Conservation (phyloP, 1,140 invertebrate species). For the Drosophila navojoa region DNA sequence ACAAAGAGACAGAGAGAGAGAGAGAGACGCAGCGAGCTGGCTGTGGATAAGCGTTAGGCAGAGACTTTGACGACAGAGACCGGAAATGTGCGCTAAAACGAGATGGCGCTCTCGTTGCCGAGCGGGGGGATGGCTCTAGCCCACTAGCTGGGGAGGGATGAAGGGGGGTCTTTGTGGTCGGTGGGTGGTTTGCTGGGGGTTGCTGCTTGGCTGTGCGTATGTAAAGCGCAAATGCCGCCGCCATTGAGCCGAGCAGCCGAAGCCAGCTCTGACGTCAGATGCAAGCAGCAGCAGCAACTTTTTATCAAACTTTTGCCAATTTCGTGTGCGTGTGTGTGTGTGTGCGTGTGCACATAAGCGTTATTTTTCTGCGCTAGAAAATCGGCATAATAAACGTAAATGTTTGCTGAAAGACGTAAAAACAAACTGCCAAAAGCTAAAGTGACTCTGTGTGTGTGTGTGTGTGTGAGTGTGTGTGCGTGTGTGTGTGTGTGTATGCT, state of each 20-base stretch:
- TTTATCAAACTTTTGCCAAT: constrained; percentile 36
- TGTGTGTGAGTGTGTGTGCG: constrained; percentile 12
- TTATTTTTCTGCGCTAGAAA: constrained; percentile 83
- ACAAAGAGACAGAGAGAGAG: constrained; percentile 15
- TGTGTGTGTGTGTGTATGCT: constrained; percentile 9
- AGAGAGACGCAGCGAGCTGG: not conserved
- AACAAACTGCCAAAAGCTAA: constrained; percentile 63
- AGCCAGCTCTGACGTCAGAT: constrained; percentile 47
- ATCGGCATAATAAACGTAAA: constrained; percentile 80
- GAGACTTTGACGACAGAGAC: constrained; percentile 36
- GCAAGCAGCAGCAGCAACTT: constrained; percentile 32
- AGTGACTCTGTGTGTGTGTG: not conserved
- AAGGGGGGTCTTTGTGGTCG: not conserved
- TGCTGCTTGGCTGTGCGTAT: constrained; percentile 29
- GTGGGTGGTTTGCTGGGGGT: constrained; percentile 6
- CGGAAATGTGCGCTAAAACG: constrained; percentile 78
- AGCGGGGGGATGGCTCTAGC: too few relatives aligned
- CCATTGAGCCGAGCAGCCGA: constrained; percentile 17
- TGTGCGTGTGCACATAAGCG: constrained; percentile 63
- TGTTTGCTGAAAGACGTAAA: constrained; percentile 70
- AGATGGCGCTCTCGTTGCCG: constrained; percentile 71
- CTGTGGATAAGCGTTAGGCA: constrained; percentile 13
- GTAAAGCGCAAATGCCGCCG: constrained; percentile 29
- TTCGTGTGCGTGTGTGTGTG: constrained; percentile 18
- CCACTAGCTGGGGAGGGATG: too few relatives aligned